Percentiles rank a stretch among this genome's conserved stretches.
Conservation (phyloP, 1,140 invertebrate genomes). For the Halyomorpha halys region DNA sequence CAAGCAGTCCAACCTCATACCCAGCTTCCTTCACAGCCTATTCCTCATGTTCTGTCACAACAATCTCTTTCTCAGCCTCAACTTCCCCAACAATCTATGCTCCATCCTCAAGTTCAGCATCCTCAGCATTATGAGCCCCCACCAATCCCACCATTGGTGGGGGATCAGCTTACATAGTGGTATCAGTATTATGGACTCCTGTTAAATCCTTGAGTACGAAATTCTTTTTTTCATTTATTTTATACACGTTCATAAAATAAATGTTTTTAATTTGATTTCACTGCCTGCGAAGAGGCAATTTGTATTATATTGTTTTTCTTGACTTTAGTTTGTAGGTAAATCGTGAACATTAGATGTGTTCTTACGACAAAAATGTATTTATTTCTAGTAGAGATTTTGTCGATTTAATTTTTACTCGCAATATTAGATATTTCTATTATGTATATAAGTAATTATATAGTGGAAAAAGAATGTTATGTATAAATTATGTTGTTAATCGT, state of each 20-base stretch:
- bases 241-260: conserved; percentile 2
- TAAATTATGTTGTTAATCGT: conserved; percentile 6
- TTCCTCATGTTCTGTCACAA: background rate
- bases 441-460: conserved; percentile 14
- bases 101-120: background rate
- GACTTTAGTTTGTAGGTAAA: background rate
- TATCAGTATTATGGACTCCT: conserved; percentile 8
- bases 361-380: conserved; percentile 10
- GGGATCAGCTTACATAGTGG: conserved; percentile 3
- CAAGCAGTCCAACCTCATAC: background rate
- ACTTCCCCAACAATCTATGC: background rate
- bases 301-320: conserved; percentile 18
- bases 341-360: background rate
- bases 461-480: conserved; percentile 4
- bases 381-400: conserved; percentile 3
- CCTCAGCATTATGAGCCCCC: conserved; percentile 6
- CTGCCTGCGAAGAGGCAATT: conserved; percentile 14
- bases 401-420: conserved; percentile 17
- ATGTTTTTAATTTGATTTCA: conserved; percentile 16
- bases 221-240: conserved; percentile 1
- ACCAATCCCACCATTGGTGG: background rate
- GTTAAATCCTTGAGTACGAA: too few species aligned
- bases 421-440: conserved; percentile 11
- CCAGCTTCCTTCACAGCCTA: background rate
- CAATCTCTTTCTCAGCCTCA: background rate